A percentile compares a stretch with the other conserved stretches of the same genome.
phyloP scores from a whole-genome alignment of 1,140 invertebrate species.

The Vanessa tameamea region DNA sequence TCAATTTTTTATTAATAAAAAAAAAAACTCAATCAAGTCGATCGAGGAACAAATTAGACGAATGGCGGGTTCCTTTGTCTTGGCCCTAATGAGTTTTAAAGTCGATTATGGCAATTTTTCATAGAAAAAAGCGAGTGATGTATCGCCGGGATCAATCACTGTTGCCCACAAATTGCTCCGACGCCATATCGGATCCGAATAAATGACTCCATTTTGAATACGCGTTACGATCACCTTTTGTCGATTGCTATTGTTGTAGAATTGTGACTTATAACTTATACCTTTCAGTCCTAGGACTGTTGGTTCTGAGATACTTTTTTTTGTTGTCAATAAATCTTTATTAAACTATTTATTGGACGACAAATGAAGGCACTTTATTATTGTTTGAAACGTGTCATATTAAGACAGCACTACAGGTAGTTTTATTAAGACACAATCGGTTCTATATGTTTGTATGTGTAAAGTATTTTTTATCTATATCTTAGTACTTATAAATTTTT shows the following conservation, averaged over 20 bases:
- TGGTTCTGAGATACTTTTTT: no score
- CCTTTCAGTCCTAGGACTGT: no score
- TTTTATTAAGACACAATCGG: no score
- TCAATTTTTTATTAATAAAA: constrained; percentile 3
- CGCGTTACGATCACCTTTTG: constrained; percentile 13
- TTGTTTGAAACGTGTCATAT: no score
- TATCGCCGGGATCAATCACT: constrained; percentile 78
- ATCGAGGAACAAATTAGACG: constrained; percentile 76
- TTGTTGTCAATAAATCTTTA: no score
- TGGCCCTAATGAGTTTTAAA: constrained; percentile 79
- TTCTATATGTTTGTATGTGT: no score
- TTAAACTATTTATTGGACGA: no score
- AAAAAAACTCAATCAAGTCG: constrained; percentile 62
- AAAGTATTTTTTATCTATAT: no score
- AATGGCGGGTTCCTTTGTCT: constrained; percentile 77
- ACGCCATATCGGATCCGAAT: constrained; percentile 40
- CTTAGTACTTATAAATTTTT: no score
- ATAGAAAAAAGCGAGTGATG: constrained; percentile 79
- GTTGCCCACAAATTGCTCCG: constrained; percentile 67
- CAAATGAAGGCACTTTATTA: no score
- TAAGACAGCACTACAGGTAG: no score
- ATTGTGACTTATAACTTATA: neutral
- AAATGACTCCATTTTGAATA: constrained; percentile 36
- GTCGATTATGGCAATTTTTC: constrained; percentile 81
- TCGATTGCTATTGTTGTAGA: constrained; percentile 13